A percentile compares a stretch with the other conserved stretches of the same genome.
These are phyloP conservation scores for Grammomys surdaster DNA, from an alignment of 2,113 vertebrate species.

Conservation along the genomic window DNA sequence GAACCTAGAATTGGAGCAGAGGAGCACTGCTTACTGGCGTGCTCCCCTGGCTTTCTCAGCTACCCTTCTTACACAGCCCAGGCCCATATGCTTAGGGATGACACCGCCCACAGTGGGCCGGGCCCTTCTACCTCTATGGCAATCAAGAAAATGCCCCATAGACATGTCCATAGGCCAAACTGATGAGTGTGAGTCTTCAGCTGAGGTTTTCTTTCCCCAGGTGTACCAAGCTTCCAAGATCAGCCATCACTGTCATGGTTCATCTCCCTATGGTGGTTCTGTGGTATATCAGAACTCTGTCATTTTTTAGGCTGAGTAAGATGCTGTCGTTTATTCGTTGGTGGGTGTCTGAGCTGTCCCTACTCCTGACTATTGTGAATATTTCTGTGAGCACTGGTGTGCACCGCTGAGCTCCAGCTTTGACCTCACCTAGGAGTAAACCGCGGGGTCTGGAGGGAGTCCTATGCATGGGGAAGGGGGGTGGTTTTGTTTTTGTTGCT, in stretches of 20 bases:
- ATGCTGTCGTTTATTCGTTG: fast-evolving
- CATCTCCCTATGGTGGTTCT: not conserved
- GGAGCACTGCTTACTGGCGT: not conserved
- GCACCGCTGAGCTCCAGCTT: not conserved
- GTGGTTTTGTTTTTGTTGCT: not conserved
- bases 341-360: too few species aligned
- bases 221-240: not conserved
- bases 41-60: not conserved
- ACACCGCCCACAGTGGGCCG: not conserved
- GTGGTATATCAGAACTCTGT: not conserved
- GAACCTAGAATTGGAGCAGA: not conserved
- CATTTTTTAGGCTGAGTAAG: not conserved
- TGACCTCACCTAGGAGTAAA: not conserved
- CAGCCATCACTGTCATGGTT: not conserved
- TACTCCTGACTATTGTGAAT: not conserved
- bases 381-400: fast-evolving
- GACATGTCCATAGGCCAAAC: not conserved
- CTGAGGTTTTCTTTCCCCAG: not conserved
- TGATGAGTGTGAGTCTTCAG: not conserved
- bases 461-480: too few species aligned
- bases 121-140: not conserved
- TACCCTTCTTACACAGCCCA: not conserved
- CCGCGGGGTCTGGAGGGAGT: not conserved
- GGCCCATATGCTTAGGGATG: not conserved
- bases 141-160: not conserved